These are phyloP conservation scores for Anguilla rostrata DNA, from an alignment of 2,113 vertebrate species.

Conservation along the genomic window DNA sequence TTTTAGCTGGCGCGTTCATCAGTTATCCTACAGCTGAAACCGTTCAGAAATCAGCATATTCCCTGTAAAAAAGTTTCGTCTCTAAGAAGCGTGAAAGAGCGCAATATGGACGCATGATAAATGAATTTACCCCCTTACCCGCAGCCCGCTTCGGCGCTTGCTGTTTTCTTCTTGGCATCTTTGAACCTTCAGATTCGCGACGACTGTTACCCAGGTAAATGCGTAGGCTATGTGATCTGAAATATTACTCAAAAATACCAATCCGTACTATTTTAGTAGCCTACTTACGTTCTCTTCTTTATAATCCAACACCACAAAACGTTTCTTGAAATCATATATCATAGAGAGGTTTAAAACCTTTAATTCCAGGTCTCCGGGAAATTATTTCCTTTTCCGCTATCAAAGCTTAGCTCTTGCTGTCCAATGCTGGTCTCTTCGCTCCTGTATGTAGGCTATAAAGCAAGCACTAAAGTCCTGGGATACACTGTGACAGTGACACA, in stretches of 20 bases:
- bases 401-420: slow-evolving; percentile 70
- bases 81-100: neutral
- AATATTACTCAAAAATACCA: slow-evolving; percentile 65
- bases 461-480: slow-evolving; percentile 70
- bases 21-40: neutral
- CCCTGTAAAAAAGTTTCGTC: neutral
- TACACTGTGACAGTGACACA: slow-evolving; percentile 55
- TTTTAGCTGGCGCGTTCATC: neutral
- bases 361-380: slow-evolving; percentile 68
- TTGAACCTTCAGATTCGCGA: slow-evolving; percentile 74
- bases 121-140: slow-evolving; percentile 80
- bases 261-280: slow-evolving; percentile 54
- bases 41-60: neutral
- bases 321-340: slow-evolving; percentile 54
- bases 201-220: slow-evolving; percentile 77
- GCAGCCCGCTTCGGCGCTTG: slow-evolving; percentile 95
- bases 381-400: slow-evolving; percentile 62
- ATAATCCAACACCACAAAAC: slow-evolving; percentile 63
- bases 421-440: slow-evolving; percentile 71
- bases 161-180: slow-evolving; percentile 98
- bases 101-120: slow-evolving; percentile 5
- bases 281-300: slow-evolving; percentile 53
- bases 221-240: slow-evolving; percentile 67
- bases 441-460: slow-evolving; percentile 63
- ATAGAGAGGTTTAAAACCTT: slow-evolving; percentile 44